Conservation (phyloP, 2,113 vertebrate genomes). For the Nesoenas mayeri region DNA sequence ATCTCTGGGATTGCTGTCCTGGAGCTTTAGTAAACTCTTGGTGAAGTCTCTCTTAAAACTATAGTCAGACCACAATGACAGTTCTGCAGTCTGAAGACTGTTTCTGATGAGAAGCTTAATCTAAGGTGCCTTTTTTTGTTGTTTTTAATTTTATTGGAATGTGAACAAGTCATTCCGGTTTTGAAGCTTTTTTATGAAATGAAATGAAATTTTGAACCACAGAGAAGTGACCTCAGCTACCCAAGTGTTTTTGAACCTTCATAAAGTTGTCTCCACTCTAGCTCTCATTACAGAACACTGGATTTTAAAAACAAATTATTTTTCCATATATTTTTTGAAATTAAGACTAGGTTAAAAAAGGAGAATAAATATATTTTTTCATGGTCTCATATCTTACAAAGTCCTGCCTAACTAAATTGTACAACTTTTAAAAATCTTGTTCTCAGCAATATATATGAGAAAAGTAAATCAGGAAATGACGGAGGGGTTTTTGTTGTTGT, state of each 20-base stretch:
- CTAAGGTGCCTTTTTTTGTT: not conserved
- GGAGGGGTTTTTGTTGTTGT: not conserved
- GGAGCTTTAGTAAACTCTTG: not conserved
- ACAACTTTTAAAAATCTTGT: not conserved
- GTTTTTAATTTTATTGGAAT: not conserved
- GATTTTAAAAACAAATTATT: not conserved
- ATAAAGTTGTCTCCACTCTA: not conserved
- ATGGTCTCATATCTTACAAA: not conserved
- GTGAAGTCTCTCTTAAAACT: not conserved
- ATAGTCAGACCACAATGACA: not conserved
- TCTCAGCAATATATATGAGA: not conserved
- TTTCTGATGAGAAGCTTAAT: not conserved
- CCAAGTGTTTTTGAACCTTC: not conserved
- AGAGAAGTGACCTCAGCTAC: not conserved
- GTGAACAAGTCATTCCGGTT: not conserved
- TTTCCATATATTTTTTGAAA: not conserved
- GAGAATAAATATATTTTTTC: not conserved
- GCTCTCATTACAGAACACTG: not conserved
- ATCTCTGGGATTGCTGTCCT: not conserved
- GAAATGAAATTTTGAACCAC: not conserved
- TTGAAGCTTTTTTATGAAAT: not conserved
- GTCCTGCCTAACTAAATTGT: not conserved
- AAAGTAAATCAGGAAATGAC: not conserved
- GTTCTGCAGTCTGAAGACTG: not conserved
- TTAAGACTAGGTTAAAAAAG: not conserved